Conservation (phyloP, 2,888 invertebrate genomes). For the Agrotis clavis region DNA sequence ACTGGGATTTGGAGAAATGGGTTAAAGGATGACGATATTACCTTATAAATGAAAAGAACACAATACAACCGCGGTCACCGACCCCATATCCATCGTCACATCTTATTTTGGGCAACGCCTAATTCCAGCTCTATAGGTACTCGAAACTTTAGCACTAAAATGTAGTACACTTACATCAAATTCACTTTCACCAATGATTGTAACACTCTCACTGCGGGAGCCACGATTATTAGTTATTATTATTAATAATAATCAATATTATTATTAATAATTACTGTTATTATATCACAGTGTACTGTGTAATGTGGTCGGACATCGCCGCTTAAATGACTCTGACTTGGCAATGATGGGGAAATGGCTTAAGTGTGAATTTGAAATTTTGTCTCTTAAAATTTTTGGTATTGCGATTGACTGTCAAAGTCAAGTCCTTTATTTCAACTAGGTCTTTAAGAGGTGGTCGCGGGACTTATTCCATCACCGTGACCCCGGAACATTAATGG, state of each 20-base stretch:
- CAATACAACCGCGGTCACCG: conserved; percentile 25
- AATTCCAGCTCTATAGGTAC: neutral
- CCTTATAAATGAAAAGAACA: neutral
- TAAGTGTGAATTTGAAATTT: conserved; percentile 37
- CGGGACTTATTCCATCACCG: too few species aligned
- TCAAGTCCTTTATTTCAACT: too few species aligned
- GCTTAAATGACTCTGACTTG: conserved; percentile 43
- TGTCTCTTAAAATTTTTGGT: too few species aligned
- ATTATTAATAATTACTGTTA: conserved; percentile 49
- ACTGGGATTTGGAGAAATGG: too few species aligned
- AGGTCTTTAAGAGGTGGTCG: too few species aligned
- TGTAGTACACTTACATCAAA: conserved; percentile 24
- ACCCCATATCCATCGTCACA: conserved; percentile 13
- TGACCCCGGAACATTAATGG: too few species aligned
- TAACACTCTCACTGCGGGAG: conserved; percentile 47
- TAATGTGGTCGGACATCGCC: conserved; percentile 38
- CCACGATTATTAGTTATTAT: conserved; percentile 8
- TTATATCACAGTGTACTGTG: conserved; percentile 45
- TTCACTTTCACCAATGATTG: conserved; percentile 34
- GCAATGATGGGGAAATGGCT: neutral
- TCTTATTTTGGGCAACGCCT: conserved; percentile 8
- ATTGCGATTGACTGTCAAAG: too few species aligned
- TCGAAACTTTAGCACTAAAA: neutral
- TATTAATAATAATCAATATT: conserved; percentile 52
- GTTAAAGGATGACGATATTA: too few species aligned